phyloP scores from a whole-genome alignment of 2,888 invertebrate species.

The Axea sp. region DNA sequence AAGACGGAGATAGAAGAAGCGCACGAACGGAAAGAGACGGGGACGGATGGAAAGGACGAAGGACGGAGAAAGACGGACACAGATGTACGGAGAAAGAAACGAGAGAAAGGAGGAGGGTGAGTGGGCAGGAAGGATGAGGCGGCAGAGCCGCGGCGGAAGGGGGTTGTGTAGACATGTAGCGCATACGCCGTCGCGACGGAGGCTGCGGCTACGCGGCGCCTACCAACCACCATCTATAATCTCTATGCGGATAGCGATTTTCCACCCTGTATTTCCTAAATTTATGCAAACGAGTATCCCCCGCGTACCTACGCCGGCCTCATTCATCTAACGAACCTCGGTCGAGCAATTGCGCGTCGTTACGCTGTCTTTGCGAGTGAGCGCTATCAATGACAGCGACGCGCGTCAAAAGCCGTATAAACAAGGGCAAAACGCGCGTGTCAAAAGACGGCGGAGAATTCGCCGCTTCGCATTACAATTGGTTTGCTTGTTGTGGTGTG shows the following conservation, averaged over 20 bases:
- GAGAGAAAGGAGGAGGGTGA: conserved; percentile 23
- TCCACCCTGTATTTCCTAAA: conserved; percentile 79
- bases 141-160: conserved; percentile 30
- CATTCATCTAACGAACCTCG: conserved; percentile 77
- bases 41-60: conserved; percentile 6
- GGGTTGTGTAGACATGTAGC: conserved; percentile 74
- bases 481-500: not conserved
- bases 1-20: conserved; percentile 44
- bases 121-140: conserved; percentile 30
- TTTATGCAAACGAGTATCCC: conserved; percentile 79
- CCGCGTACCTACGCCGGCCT: conserved; percentile 68
- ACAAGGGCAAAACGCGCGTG: conserved; percentile 10
- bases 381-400: conserved; percentile 52
- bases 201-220: conserved; percentile 79
- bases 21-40: not conserved
- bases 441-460: not conserved
- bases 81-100: conserved; percentile 63
- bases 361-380: conserved; percentile 17
- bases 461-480: not conserved
- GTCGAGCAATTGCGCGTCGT: conserved; percentile 61
- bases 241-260: conserved; percentile 80
- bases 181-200: conserved; percentile 79
- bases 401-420: conserved; percentile 52
- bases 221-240: conserved; percentile 80
- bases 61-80: conserved; percentile 25